Base-by-base conservation (phyloP, 1,140 invertebrate genomes). In the Danaus melanippus region DNA sequence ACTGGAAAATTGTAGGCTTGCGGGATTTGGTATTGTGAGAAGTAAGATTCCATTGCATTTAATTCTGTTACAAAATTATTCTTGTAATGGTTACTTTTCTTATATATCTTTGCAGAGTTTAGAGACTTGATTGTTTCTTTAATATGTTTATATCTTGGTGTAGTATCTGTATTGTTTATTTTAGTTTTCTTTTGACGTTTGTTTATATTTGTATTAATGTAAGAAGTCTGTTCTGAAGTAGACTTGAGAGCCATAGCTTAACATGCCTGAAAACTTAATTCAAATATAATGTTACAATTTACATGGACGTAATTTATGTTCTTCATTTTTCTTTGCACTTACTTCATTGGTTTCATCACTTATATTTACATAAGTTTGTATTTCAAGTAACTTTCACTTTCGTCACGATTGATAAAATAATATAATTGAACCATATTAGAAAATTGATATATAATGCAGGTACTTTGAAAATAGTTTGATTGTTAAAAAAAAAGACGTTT, bases 21-120 rank as follows among this genome's bases (percentile, higher is more conserved):
- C 49, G 58, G 64, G 8, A 58, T 15, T 49, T 41, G 46, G 7
- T 61, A 61, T 39, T 66, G 60, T 11, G 56, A 41, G 41, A 56
- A 67, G 46, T 62, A 71, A 1, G 60, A 58, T 3, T 64, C 56
- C 70, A 73, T 70, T 58, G 42, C 44, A 12, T 48, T 21, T 9
- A 9, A 47, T 50, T 50, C 48, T n/a, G 2, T 32, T 32, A 7
- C 21, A 32, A 32, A 7, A 32, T 32, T 32, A 32, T 32, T 5
- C 6, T 32, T 32, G 21, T 32, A 7, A 32, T 32, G 2, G 21
- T 32, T 7, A 1, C 21, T 32, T 32, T 3, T 32, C 21, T 32
- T 32, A 32, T 32, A 32, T 32, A 32, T 32, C 6, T 32, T 32
- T 32, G 21, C 21, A 32, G 21, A 32, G 21, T 32, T 32, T 32